Base-by-base conservation (phyloP, 2,888 invertebrate species). In the Drosophila villosipedis region DNA sequence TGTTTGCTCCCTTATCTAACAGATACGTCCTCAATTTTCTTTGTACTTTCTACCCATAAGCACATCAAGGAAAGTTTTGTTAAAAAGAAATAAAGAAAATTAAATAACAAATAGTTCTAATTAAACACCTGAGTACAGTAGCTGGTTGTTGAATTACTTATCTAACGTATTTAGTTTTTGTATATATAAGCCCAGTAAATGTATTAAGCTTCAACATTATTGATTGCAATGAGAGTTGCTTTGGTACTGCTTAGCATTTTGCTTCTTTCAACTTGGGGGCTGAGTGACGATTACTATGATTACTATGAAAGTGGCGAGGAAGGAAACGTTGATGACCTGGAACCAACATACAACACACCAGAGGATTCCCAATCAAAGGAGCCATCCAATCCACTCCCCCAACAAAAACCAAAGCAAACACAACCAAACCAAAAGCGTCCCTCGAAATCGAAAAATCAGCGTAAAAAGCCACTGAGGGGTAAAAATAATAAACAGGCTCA, bases 41-140 rank as follows among this genome's bases (percentile, higher is more conserved):
- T n/a, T 14, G 5, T 14, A 9, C 10, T 25, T 49, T 30, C 16
- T 60, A 30, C 28, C n/a, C 28, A n/a, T 50, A 25, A 49, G 12
- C 35, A n/a, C 28, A 49, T 1, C 2, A 9, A 31, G 0, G 2
- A 58, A 22, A 4, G 22, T 33, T 37, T 5, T 19, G 9, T 37
- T 10, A n/a, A 7, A 22, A 3, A 5, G 1, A 28, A 53, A 16
- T 12, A 30, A 14, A 16, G 4, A n/a, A 30, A 25, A 30, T 35
- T 31, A 30, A 53, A 39, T n/a, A 59, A 67, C 30, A 33, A 22
- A 31, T 22, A 53, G 31, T 33, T 19, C 30, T 30, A 30, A n/a
- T 35, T 39, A 12, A 57, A 68, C 73, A 73, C 33, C 33, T 73
- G 68, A 50, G 49, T 43, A 73, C 22, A 70, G 10, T 25, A 73